Percentiles rank a stretch among this genome's conserved stretches.
These are phyloP conservation scores for Chauna torquata DNA, from an alignment of 2,113 vertebrate species.

Conservation along the genomic window DNA sequence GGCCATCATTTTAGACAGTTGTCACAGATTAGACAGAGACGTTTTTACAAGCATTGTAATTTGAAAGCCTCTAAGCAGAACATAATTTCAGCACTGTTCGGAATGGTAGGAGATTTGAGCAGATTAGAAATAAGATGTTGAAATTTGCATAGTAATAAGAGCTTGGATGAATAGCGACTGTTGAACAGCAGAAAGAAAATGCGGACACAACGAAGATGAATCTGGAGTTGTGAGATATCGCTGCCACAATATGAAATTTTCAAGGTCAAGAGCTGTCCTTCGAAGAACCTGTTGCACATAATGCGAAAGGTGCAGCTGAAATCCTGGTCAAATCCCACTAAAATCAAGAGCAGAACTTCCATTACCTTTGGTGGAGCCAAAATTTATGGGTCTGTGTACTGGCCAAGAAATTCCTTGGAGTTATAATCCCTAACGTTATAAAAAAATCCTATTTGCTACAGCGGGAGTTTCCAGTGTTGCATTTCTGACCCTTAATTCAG, in stretches of 20 bases:
- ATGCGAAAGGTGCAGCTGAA: not conserved
- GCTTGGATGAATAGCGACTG: conserved; percentile 17
- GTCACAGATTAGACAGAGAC: not conserved
- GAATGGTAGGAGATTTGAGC: conserved; percentile 42
- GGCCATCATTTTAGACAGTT: conserved; percentile 8
- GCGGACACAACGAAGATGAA: not conserved
- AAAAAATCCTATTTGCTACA: not conserved
- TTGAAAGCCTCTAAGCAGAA: conserved; percentile 19
- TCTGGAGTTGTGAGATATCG: conserved; percentile 5
- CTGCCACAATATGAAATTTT: not conserved
- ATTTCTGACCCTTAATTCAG: not conserved
- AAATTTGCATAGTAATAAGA: conserved; percentile 72
- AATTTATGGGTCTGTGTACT: not conserved
- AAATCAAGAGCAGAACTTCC: not conserved
- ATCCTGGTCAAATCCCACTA: not conserved
- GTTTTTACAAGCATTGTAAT: conserved; percentile 10
- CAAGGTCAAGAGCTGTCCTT: conserved; percentile 15
- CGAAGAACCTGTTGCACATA: not conserved
- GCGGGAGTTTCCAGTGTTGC: not conserved
- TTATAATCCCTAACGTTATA: not conserved
- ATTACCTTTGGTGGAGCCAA: not conserved
- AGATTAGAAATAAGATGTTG: conserved; percentile 60
- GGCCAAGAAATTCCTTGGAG: not conserved
- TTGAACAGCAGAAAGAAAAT: not conserved
- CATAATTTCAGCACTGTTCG: conserved; percentile 32